Percentiles rank a stretch among this genome's conserved stretches.
Evolutionary conservation across 2,797 vertebrate species (phyloP).

Genomic region (Miichthys miiuy): DNA sequence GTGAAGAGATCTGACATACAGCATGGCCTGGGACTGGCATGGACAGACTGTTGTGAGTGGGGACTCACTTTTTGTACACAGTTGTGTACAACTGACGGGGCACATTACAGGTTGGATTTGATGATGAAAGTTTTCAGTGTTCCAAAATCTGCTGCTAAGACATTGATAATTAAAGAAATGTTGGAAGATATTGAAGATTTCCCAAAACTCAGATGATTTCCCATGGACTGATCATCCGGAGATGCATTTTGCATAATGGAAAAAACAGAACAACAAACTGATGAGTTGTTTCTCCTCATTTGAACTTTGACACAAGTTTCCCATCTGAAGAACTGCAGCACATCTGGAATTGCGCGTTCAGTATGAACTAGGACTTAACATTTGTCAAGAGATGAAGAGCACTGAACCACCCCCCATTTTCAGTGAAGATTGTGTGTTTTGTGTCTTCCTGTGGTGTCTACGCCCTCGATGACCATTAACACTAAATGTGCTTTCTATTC

Average conservation of each 20-base stretch:
- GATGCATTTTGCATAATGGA: conserved; percentile 31
- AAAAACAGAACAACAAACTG: conserved; percentile 42
- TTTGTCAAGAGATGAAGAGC: conserved; percentile 86
- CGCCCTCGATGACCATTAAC: conserved; percentile 96
- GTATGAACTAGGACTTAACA: conserved; percentile 43
- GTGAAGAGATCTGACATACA: conserved; percentile 33
- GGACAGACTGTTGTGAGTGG: conserved; percentile 27
- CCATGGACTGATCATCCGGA: conserved; percentile 41
- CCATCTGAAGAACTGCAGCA: conserved; percentile 39
- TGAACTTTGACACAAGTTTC: conserved; percentile 38
- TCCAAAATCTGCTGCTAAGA: conserved; percentile 30
- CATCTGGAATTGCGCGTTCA: conserved; percentile 44
- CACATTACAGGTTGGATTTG: conserved; percentile 40
- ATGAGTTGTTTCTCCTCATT: conserved; percentile 5
- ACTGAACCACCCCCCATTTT: conserved; percentile 70
- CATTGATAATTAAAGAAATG: conserved; percentile 32
- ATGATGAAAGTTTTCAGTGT: conserved; percentile 41
- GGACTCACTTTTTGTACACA: conserved; percentile 21
- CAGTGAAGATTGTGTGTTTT: conserved; percentile 94
- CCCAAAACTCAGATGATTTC: conserved; percentile 19
- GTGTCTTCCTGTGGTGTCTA: conserved; percentile 94
- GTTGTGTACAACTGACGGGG: conserved; percentile 29
- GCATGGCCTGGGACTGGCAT: conserved; percentile 24
- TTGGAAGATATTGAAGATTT: conserved; percentile 51
- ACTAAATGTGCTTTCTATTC: conserved; percentile 96